A percentile compares a stretch with the other conserved stretches of the same genome.
Evolutionary conservation across 2,113 vertebrate genomes (phyloP).

Genomic region (Lophura nycthemera): DNA sequence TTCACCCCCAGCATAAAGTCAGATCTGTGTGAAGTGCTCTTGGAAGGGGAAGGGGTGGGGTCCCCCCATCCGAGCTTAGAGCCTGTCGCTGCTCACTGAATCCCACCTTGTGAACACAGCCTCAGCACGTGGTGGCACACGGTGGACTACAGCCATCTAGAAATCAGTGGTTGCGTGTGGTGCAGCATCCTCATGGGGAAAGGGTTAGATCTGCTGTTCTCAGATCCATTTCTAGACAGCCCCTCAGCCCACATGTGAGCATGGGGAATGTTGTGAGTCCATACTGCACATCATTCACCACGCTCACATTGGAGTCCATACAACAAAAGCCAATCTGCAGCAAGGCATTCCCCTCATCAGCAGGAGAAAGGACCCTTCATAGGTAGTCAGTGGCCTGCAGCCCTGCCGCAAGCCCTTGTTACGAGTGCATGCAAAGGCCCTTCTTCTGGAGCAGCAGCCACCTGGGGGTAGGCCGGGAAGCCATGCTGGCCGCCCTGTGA

Average conservation of each 20-base stretch:
- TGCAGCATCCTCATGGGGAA: not conserved
- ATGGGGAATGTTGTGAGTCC: accelerated
- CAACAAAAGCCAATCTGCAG: not conserved
- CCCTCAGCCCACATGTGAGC: not conserved
- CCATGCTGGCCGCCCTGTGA: not conserved
- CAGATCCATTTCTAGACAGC: not conserved
- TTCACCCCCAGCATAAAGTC: not conserved
- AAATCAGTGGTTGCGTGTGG: not conserved
- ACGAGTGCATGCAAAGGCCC: not conserved
- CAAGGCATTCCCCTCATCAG: accelerated
- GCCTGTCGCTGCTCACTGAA: not conserved
- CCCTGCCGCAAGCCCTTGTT: not conserved
- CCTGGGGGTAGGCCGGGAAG: not conserved
- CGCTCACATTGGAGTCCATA: not conserved
- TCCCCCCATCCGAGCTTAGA: not conserved
- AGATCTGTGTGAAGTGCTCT: not conserved
- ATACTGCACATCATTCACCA: accelerated
- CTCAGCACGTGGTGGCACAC: accelerated
- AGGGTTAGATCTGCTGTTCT: not conserved
- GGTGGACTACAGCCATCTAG: accelerated
- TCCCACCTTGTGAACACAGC: accelerated
- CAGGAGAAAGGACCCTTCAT: not conserved
- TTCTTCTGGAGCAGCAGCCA: not conserved
- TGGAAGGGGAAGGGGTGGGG: not conserved
- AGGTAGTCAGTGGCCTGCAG: accelerated